These are phyloP conservation scores for Diarsia rubi DNA, from an alignment of 2,888 invertebrate genomes.

Conservation along the genomic window DNA sequence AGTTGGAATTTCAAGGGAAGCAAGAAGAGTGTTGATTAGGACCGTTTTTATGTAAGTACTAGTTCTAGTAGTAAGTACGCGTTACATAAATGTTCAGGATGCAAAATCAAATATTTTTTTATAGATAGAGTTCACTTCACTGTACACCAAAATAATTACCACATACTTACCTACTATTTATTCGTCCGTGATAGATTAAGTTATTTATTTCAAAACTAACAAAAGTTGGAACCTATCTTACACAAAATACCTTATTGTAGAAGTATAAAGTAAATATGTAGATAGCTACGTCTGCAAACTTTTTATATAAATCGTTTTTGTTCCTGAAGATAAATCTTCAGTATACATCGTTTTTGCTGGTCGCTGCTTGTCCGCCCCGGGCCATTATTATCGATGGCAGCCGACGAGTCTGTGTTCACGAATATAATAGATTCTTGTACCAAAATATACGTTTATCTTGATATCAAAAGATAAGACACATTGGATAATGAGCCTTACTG, in stretches of 20 bases:
- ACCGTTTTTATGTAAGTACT: background rate
- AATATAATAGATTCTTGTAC: background rate
- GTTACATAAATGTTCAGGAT: background rate
- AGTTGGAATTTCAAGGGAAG: slow-evolving; percentile 10
- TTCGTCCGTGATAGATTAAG: background rate
- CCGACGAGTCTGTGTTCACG: slow-evolving; percentile 2
- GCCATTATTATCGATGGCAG: slow-evolving; percentile 25
- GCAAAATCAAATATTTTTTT: too few relatives aligned
- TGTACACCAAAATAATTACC: background rate
- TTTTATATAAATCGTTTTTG: slow-evolving; percentile 23
- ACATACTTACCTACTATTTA: background rate
- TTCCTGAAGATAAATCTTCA: slow-evolving; percentile 24
- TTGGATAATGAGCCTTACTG: background rate
- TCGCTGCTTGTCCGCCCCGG: slow-evolving; percentile 1
- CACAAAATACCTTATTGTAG: background rate
- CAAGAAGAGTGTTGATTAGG: slow-evolving; percentile 27
- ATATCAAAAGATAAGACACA: background rate
- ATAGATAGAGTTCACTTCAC: background rate
- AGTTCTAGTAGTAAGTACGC: background rate
- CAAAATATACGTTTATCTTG: slow-evolving; percentile 1
- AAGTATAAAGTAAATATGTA: slow-evolving; percentile 7
- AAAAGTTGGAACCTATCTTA: slow-evolving; percentile 29
- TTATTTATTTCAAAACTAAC: slow-evolving; percentile 10
- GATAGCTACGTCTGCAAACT: slow-evolving; percentile 10
- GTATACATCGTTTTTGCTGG: slow-evolving; percentile 16